Base-by-base conservation (phyloP, 2,888 invertebrate species). In the Nomada goodeniana region DNA sequence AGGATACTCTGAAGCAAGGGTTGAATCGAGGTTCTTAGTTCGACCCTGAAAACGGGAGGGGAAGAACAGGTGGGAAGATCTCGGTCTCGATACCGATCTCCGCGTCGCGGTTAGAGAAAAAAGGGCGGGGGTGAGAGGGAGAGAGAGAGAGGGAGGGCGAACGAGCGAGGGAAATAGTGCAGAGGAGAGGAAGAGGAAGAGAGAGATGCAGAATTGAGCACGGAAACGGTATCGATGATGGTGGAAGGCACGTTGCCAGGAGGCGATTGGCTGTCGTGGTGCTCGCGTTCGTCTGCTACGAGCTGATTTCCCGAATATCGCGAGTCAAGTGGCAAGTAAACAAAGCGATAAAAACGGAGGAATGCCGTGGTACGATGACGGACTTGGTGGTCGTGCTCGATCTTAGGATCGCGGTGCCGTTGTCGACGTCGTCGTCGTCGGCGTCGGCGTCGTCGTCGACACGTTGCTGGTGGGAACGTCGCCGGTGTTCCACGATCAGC, bases 171-270 rank as follows among this genome's bases (percentile, higher is more conserved):
- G 47, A 67, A 60, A 47, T 72, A 20, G 36, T 0, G 36, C 36
- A 7, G 50, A 0, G 36, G 64, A 26, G 59, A 42, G 23, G 57
- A 81, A 50, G 53, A 36, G 76, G 60, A 59, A 68, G 81, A 76
- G 47, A 67, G 61, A 57, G 74, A 20, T 23, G 36, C 61, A 29
- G 70, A 57, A 20, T 57, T 13, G 26, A 20, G 26, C 20, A 65
- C 70, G 74, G 60, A 78, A 79, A 63, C 71, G 11, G 78, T 85
- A 76, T 91, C 89, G 90, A 90, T 86, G 88, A 90, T 92, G 92
- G 75, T 89, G 87, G 83, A 89, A 77, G 91, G 89, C 90, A 89
- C 74, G 74, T 63, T 88, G 88, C 86, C 89, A 82, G 82, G 67
- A 84, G 70, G 70, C 74, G 77, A 88, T 90, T 89, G 90, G 88